Percentiles rank a stretch among this genome's conserved stretches.
phyloP scores from a whole-genome alignment of 2,888 invertebrate species.

The Scrobipalpa costella region DNA sequence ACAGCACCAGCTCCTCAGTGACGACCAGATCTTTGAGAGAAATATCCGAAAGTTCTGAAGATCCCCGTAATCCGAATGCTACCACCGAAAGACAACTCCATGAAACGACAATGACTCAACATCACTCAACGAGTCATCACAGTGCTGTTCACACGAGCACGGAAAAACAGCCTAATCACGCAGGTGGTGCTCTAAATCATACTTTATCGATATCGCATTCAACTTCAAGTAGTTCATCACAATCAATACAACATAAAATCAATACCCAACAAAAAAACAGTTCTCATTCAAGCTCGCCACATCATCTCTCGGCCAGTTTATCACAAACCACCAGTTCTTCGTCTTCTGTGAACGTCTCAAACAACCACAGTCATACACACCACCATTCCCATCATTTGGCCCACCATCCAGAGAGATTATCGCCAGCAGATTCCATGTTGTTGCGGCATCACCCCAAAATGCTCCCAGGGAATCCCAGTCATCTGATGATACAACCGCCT shows the following conservation, averaged over 20 bases:
- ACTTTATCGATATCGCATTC: slow-evolving; percentile 85
- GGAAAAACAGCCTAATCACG: slow-evolving; percentile 81
- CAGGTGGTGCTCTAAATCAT: slow-evolving; percentile 77
- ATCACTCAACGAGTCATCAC: slow-evolving; percentile 84
- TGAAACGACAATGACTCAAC: slow-evolving; percentile 84
- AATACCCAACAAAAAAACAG: slow-evolving; percentile 76
- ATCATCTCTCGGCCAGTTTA: slow-evolving; percentile 79
- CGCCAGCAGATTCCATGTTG: slow-evolving; percentile 81
- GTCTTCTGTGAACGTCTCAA: slow-evolving; percentile 76
- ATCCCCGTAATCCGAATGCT: slow-evolving; percentile 70
- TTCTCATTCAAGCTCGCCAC: slow-evolving; percentile 74
- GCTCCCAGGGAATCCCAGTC: slow-evolving; percentile 80
- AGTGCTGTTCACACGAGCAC: slow-evolving; percentile 84
- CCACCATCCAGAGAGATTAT: slow-evolving; percentile 84
- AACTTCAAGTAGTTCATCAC: slow-evolving; percentile 84
- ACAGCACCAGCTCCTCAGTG: slow-evolving; percentile 86
- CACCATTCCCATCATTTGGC: slow-evolving; percentile 83
- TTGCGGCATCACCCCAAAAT: slow-evolving; percentile 77
- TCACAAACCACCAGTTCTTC: slow-evolving; percentile 78
- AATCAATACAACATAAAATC: slow-evolving; percentile 83
- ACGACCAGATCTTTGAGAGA: slow-evolving; percentile 84
- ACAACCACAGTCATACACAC: slow-evolving; percentile 83
- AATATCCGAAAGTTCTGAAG: slow-evolving; percentile 78
- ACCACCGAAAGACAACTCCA: slow-evolving; percentile 82
- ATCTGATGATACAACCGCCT: slow-evolving; percentile 84